These are phyloP conservation scores for Onychomys leucogaster DNA, from an alignment of 2,797 vertebrate genomes.

Conservation along the genomic window DNA sequence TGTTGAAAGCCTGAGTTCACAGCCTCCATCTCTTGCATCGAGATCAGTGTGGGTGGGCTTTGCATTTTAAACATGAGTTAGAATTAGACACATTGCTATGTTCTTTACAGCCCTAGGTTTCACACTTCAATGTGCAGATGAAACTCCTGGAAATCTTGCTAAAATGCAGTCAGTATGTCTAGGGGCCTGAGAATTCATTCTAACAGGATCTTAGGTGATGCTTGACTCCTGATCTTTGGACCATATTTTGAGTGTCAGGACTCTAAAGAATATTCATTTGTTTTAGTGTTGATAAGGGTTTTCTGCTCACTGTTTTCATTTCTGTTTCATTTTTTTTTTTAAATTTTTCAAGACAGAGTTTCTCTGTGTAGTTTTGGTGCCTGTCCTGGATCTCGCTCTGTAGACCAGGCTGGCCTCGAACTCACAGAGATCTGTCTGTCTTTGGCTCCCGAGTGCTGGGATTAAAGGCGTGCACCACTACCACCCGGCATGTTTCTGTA, in stretches of 20 bases:
- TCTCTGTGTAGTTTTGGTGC: no score
- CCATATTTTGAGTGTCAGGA: background rate
- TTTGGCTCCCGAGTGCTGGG: no score
- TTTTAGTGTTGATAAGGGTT: background rate
- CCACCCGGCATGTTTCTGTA: background rate
- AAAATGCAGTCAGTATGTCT: background rate
- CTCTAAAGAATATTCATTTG: background rate
- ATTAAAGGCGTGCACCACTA: no score
- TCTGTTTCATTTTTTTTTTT: background rate
- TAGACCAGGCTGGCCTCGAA: no score
- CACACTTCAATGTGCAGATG: background rate
- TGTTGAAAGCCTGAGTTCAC: background rate
- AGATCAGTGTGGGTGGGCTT: background rate
- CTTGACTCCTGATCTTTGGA: background rate
- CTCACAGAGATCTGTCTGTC: no score
- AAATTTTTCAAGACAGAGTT: no score
- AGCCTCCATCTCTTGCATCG: background rate
- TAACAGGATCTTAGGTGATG: background rate
- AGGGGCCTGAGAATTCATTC: background rate
- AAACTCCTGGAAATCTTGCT: background rate
- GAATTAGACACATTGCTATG: background rate
- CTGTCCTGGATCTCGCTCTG: no score
- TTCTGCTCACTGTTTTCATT: slow-evolving; percentile 4
- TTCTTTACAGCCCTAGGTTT: background rate
- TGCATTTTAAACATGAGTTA: background rate